Evolutionary conservation across 2,797 vertebrate genomes (phyloP).

Genomic region (Scyliorhinus canicula): DNA sequence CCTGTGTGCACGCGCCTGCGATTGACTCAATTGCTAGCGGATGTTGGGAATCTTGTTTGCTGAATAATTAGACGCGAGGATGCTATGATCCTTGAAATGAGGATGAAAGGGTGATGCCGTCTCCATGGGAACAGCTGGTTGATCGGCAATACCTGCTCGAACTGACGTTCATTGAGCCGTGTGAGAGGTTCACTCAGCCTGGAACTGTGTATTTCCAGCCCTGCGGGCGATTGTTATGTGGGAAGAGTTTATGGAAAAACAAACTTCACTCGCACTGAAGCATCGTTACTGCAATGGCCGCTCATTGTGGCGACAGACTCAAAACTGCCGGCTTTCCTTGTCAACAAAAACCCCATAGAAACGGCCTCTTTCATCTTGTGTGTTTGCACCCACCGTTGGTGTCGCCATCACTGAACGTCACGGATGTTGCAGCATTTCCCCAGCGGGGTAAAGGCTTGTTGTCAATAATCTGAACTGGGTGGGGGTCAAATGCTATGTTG

Average conservation of each 20-base stretch:
- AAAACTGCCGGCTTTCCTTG: neutral
- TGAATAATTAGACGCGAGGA: neutral
- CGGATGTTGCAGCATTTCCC: neutral
- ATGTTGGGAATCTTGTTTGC: neutral
- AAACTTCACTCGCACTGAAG: neutral
- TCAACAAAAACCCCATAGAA: neutral
- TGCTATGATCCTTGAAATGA: neutral
- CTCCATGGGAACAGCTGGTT: neutral
- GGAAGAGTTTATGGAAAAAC: neutral
- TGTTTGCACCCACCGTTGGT: neutral
- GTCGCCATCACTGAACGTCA: neutral
- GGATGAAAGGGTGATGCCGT: slow-evolving; percentile 4
- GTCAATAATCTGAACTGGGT: neutral
- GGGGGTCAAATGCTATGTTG: neutral
- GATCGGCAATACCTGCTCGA: neutral
- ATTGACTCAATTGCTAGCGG: neutral
- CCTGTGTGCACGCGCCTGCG: neutral
- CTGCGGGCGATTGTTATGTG: neutral
- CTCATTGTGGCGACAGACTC: neutral
- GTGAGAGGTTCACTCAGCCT: neutral
- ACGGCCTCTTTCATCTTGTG: neutral
- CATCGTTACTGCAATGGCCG: neutral
- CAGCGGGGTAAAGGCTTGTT: neutral
- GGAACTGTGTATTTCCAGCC: neutral
- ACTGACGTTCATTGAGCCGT: neutral